Conservation (phyloP, 2,113 vertebrate species). For the Phasianus colchicus region DNA sequence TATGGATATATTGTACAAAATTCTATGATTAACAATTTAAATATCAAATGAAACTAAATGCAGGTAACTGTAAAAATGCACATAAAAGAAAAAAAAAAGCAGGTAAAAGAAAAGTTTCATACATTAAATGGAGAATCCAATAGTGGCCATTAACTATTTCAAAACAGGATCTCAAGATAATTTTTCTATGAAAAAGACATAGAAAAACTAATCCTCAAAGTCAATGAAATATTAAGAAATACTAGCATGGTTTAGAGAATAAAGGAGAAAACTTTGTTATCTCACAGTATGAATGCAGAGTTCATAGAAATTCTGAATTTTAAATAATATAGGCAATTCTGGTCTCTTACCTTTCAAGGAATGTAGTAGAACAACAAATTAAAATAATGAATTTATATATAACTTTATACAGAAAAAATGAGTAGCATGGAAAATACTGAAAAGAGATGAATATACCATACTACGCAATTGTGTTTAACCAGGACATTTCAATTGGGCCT, state of each 20-base stretch:
- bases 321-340: neutral
- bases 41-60: neutral
- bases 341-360: neutral
- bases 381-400: neutral
- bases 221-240: neutral
- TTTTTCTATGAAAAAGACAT: neutral
- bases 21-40: neutral
- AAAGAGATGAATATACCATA: neutral
- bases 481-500: neutral
- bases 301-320: neutral
- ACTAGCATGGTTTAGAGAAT: neutral
- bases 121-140: neutral
- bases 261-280: neutral
- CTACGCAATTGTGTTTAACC: neutral
- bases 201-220: neutral
- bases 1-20: neutral
- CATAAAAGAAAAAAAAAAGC: neutral
- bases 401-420: neutral
- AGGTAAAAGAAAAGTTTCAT: neutral
- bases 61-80: neutral
- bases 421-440: neutral
- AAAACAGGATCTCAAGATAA: neutral
- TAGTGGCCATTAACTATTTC: neutral
- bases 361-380: neutral
- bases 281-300: neutral